These are phyloP conservation scores for Mythimna lalbum DNA, from an alignment of 2,888 invertebrate genomes.

Conservation along the genomic window DNA sequence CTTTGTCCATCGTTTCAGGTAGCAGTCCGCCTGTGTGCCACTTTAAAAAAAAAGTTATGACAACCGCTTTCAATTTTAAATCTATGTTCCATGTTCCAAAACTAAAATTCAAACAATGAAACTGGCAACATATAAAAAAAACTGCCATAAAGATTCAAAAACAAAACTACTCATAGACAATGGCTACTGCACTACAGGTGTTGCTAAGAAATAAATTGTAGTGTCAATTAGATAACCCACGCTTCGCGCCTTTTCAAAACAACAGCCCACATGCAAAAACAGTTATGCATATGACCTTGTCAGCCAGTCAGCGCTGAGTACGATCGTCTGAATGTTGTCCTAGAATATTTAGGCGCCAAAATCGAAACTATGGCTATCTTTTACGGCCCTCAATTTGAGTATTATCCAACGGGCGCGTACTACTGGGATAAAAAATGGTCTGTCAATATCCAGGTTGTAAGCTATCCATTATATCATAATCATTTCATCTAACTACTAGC, in stretches of 20 bases:
- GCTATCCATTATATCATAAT: too few species aligned
- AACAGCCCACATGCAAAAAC: constrained; percentile 13
- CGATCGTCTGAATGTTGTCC: background rate
- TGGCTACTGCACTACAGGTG: background rate
- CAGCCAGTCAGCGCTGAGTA: constrained; percentile 12
- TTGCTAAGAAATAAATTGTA: constrained; percentile 13
- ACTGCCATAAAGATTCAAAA: too few species aligned
- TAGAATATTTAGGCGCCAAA: background rate
- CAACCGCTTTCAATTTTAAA: too few species aligned
- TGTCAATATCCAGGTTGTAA: too few species aligned
- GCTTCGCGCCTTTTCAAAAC: background rate
- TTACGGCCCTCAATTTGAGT: too few species aligned
- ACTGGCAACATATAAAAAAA: background rate
- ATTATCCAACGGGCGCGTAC: too few species aligned
- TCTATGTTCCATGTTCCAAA: background rate
- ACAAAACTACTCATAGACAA: background rate
- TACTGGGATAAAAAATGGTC: too few species aligned
- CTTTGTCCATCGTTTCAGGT: too few species aligned
- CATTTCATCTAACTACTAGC: too few species aligned
- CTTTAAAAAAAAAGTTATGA: too few species aligned
- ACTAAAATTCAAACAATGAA: background rate
- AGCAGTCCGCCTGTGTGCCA: too few species aligned
- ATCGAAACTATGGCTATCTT: background rate
- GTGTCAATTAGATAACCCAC: constrained; percentile 29
- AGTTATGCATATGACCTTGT: constrained; percentile 23